Evolutionary conservation across 2,888 invertebrate species (phyloP).

Genomic region (Carpatolechia fugitivella): DNA sequence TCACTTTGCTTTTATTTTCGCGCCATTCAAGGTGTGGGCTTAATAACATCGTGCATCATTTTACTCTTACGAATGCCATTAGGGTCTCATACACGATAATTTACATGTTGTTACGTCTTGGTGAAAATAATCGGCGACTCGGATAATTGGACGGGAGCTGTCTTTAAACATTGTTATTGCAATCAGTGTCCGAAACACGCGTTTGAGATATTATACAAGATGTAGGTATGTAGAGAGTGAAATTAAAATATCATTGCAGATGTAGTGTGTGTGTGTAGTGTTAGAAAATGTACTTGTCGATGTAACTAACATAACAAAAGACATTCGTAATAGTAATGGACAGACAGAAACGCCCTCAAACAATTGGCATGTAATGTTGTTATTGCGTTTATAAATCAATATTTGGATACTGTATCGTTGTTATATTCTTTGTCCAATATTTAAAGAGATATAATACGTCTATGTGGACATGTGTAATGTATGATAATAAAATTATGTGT

Average conservation of each 20-base stretch:
- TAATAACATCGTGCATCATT: slow-evolving; percentile 13
- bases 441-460: too few species aligned
- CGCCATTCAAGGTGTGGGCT: slow-evolving; percentile 7
- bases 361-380: background rate
- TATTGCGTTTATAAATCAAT: too few species aligned
- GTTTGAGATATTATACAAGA: background rate
- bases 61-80: slow-evolving; percentile 41
- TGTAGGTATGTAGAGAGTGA: background rate
- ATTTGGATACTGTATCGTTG: too few species aligned
- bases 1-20: slow-evolving; percentile 3
- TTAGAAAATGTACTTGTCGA: background rate
- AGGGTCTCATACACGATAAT: slow-evolving; percentile 36
- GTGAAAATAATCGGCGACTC: slow-evolving; percentile 48
- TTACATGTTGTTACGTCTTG: slow-evolving; percentile 51
- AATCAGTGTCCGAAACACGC: slow-evolving; percentile 32
- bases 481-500: too few species aligned
- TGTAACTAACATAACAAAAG: background rate
- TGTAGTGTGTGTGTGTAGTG: background rate
- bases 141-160: slow-evolving; percentile 32
- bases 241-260: background rate
- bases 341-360: background rate
- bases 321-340: background rate
- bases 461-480: too few species aligned
- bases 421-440: too few species aligned
- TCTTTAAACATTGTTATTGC: slow-evolving; percentile 45